phyloP scores from a whole-genome alignment of 2,113 vertebrate species.

The Neolamprologus variostigma region DNA sequence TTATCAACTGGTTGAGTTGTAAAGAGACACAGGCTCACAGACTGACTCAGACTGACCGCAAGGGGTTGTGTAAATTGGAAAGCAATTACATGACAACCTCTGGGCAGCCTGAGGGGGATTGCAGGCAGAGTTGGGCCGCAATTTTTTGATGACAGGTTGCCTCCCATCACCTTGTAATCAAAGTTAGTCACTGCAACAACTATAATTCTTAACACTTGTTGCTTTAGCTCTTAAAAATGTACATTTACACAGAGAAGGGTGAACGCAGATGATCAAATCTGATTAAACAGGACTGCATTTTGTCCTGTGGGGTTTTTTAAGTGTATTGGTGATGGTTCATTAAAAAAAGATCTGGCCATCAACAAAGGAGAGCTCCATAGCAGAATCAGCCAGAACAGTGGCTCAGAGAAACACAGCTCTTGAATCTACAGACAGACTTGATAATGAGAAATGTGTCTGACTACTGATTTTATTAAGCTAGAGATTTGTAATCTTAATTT shows the following conservation, averaged over 20 bases:
- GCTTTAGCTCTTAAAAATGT: neutral
- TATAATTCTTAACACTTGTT: neutral
- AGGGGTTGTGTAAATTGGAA: neutral
- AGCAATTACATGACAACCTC: neutral
- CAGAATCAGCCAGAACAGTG: neutral
- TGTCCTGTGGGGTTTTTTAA: neutral
- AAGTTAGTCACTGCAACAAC: neutral
- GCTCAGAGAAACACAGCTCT: neutral
- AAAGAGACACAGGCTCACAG: neutral
- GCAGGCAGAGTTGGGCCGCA: neutral
- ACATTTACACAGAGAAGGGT: neutral
- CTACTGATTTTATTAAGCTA: neutral
- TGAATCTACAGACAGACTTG: neutral
- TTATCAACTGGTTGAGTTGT: neutral
- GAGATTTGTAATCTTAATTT: neutral
- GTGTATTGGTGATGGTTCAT: neutral
- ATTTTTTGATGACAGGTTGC: neutral
- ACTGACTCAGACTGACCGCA: neutral
- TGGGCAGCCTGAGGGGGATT: neutral
- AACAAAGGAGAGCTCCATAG: neutral
- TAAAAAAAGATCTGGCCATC: neutral
- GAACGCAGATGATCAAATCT: neutral
- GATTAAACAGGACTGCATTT: neutral
- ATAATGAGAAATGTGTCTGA: neutral
- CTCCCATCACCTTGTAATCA: neutral